phyloP scores from a whole-genome alignment of 1,140 invertebrate genomes.

The Drosophila aff. region DNA sequence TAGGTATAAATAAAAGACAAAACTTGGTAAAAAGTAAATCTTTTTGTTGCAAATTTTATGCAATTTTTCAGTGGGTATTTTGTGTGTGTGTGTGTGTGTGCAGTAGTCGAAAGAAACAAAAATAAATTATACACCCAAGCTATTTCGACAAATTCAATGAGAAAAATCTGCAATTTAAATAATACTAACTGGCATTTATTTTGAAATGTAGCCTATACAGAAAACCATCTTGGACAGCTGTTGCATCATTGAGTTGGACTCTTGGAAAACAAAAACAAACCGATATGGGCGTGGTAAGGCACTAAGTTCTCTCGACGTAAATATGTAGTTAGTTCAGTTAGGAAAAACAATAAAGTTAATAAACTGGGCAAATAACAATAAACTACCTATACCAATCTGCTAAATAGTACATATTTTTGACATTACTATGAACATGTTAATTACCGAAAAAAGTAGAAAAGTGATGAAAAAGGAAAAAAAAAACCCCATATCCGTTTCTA shows the following conservation, averaged over 20 bases:
- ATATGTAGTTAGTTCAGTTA: not conserved
- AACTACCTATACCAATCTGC: too few relatives aligned
- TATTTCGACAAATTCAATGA: constrained; percentile 76
- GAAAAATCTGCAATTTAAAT: constrained; percentile 81
- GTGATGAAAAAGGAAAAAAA: not conserved
- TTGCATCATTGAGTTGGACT: constrained; percentile 57
- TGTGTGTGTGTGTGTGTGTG: constrained; percentile 22
- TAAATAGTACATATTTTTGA: not conserved
- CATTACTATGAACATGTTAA: too few relatives aligned
- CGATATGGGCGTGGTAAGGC: constrained; percentile 15
- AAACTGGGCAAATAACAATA: accelerated
- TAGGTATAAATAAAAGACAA: constrained; percentile 23
- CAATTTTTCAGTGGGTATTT: constrained; percentile 62
- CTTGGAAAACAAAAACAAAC: not conserved
- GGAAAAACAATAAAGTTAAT: not conserved
- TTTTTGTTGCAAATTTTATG: constrained; percentile 72
- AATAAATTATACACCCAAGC: constrained; percentile 75
- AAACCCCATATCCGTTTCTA: too few relatives aligned
- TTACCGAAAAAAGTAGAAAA: not conserved
- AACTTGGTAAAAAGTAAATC: constrained; percentile 16
- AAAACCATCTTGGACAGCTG: constrained; percentile 63
- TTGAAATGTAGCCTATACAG: constrained; percentile 61
- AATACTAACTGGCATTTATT: constrained; percentile 78
- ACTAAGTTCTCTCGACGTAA: not conserved
- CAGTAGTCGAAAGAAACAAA: constrained; percentile 33